phyloP scores from a whole-genome alignment of 1,140 invertebrate genomes.

The Atopsyche davidsoni region DNA sequence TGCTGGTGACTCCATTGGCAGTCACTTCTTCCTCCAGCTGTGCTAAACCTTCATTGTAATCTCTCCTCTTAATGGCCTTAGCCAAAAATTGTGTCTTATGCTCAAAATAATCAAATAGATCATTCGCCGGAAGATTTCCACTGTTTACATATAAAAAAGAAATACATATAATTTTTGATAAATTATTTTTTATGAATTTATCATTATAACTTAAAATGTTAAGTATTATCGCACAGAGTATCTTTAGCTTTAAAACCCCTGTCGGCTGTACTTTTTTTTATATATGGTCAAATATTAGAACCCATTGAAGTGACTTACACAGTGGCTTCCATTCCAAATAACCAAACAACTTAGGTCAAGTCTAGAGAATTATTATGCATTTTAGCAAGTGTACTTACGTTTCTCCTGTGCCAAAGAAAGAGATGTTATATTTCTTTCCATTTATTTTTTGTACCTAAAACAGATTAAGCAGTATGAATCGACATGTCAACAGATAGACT shows the following conservation, averaged over 20 bases:
- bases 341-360: neutral
- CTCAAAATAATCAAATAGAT: constrained; percentile 47
- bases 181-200: neutral
- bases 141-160: constrained; percentile 29
- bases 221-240: constrained; percentile 18
- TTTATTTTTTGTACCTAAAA: constrained; percentile 69
- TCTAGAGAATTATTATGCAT: neutral
- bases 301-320: constrained; percentile 6
- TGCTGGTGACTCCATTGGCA: constrained; percentile 33
- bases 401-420: constrained; percentile 93
- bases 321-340: neutral
- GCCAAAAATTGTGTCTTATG: constrained; percentile 46
- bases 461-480: no score
- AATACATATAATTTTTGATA: neutral
- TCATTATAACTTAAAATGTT: constrained; percentile 4
- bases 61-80: constrained; percentile 42
- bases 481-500: no score
- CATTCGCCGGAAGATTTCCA: constrained; percentile 44
- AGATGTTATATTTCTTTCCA: constrained; percentile 82
- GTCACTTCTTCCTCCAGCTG: constrained; percentile 48
- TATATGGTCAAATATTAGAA: constrained; percentile 7
- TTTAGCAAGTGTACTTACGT: constrained; percentile 61
- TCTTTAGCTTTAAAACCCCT: constrained; percentile 9
- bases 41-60: constrained; percentile 44
- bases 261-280: constrained; percentile 15